Evolutionary conservation across 2,797 vertebrate species (phyloP), one percentile per base, ranked within the genome.

Genomic region (Chelmon rostratus): DNA sequence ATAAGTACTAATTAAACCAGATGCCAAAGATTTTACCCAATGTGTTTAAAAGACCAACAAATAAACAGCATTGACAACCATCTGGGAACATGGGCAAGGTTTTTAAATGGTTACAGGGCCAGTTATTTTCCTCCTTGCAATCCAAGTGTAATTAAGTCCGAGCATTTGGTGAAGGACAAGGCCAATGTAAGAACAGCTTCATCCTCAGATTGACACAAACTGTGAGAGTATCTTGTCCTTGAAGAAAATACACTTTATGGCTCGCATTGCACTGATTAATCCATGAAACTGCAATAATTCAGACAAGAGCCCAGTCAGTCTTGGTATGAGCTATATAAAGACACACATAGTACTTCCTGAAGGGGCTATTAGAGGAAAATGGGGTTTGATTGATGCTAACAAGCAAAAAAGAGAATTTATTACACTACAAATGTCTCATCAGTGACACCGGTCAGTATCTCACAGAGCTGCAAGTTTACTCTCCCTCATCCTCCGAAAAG

Each of bases 231-330:
- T 49, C 19, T 52, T 59, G 63, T 73, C 52, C 74, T 78, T 75
- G 42, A 76, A 71, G 33, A 52, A 58, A 84, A 68, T 25, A 38
- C 0, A 61, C 83, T 70, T 59, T 50, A 44, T 44, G 61, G 23
- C 53, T 75, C 31, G 69, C 5, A 52, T 37, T 67, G 31, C 44
- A 63, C 69, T 85, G 70, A 89, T 82, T 76, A 86, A 88, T 67
- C 62, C 61, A 89, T 86, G 70, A 73, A 83, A 71, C 47, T 81
- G 81, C 75, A 75, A 85, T 81, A 72, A 83, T 82, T 89, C 74
- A 81, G 54, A 58, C 38, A 42, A 25, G 53, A 65, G 63, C 53
- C 13, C 38, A 50, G 40, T 73, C 23, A 58, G 44, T 53, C 33
- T 52, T 59, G 28, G 25, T 64, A 13, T 61, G 33, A 46, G 44